These are phyloP conservation scores for Papilio polyxenes DNA, from an alignment of 1,140 invertebrate species.

Conservation along the genomic window DNA sequence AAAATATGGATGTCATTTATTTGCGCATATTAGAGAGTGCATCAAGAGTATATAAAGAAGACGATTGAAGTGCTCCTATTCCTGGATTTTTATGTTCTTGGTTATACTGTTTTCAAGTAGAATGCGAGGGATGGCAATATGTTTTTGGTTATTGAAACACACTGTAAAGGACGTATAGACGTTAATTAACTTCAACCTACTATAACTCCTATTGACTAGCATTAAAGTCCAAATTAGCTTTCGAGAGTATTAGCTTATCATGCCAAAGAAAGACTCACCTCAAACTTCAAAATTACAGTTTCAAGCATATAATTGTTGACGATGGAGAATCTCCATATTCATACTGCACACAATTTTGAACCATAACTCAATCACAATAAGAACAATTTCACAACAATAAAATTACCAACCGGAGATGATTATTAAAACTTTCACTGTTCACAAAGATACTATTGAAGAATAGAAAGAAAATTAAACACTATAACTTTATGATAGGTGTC, in stretches of 20 bases:
- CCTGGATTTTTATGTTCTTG: too few relatives aligned
- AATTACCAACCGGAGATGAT: constrained; percentile 14
- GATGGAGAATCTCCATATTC: not conserved
- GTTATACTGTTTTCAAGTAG: too few relatives aligned
- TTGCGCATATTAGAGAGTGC: too few relatives aligned
- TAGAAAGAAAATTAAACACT: constrained; percentile 25
- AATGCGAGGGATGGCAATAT: too few relatives aligned
- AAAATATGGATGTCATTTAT: too few relatives aligned
- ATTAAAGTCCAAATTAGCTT: not conserved
- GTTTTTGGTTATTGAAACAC: not conserved
- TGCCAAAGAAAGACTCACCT: constrained; percentile 4
- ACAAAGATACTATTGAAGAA: constrained; percentile 15
- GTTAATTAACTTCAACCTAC: too few relatives aligned
- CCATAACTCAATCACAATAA: constrained; percentile 8
- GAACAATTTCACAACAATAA: not conserved
- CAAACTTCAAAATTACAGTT: constrained; percentile 14
- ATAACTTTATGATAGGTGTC: not conserved
- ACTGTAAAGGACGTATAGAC: not conserved
- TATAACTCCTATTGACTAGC: too few relatives aligned
- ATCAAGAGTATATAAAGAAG: too few relatives aligned
- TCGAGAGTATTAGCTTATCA: not conserved
- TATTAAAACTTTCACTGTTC: constrained; percentile 31
- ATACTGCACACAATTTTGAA: not conserved
- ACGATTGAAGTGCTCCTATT: too few relatives aligned
- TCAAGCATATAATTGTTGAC: not conserved